Evolutionary conservation across 2,888 invertebrate genomes (phyloP), one percentile per base, ranked within the genome.

Genomic region (Oxycera nigricornis): DNA sequence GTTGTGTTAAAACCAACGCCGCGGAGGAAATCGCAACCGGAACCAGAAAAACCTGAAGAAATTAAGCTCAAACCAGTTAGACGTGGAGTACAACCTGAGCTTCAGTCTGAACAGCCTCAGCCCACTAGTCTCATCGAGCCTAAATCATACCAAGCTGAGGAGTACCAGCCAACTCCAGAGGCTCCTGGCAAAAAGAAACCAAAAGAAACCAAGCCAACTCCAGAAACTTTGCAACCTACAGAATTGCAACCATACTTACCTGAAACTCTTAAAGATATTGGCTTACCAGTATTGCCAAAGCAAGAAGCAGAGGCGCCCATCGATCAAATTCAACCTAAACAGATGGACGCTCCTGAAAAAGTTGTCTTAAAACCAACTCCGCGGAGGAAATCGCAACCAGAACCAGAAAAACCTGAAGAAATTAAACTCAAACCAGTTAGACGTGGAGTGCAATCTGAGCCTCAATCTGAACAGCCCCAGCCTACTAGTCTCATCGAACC

Each of bases 321-420:
- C 6, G 11, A 35, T 6, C 35, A 6, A 6, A 35, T 7, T 7
- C 6, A 11, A 6, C 6, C 6, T 7, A 73, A 76, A 72, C 73
- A 74, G 74, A 52, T 72, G 65, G 70, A 74, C 17, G 75, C 79
- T 73, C 77, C 75, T 50, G 80, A 74, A 79, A 80, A 76, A 78
- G 81, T 79, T 9, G 24, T 72, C 2, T 74, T 79, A 1, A 80
- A 80, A 61, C 79, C 79, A 7, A 76, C 73, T 46, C 77, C 77
- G 20, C 76, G 73, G 50, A 77, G 81, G 14, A 55, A 31, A 76
- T 72, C 76, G 2, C 73, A 78, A 28, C 75, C 77, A 1, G 59
- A 76, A 39, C 73, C 76, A 35, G 78, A 81, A 17, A 81, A 83
- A 35, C 76, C 78, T 22, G 74, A 81, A n/a, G 82, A 83, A 39